These are phyloP conservation scores for Agrenia bidenticulata DNA, from an alignment of 2,888 invertebrate genomes.

Conservation along the genomic window DNA sequence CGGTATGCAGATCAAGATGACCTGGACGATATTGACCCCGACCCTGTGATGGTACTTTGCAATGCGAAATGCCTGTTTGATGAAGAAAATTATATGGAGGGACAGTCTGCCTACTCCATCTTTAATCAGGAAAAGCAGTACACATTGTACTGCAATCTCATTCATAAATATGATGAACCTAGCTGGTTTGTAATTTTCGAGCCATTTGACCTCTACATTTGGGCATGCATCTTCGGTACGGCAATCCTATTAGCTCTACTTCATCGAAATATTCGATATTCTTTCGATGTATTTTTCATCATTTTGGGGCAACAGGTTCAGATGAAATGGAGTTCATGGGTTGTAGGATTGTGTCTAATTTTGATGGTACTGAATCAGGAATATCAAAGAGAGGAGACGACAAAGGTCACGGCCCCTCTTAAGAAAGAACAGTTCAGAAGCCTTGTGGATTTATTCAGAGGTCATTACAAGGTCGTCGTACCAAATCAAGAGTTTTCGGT, in stretches of 20 bases:
- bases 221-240: neutral
- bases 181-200: slow-evolving; percentile 11
- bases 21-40: neutral
- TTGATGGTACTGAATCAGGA: slow-evolving; percentile 6
- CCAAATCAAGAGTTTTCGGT: neutral
- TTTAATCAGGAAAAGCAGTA: neutral
- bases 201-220: neutral
- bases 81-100: neutral
- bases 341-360: neutral
- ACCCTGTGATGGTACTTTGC: slow-evolving; percentile 4
- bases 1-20: neutral
- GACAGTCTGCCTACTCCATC: neutral
- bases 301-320: slow-evolving; percentile 1
- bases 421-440: neutral
- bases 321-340: neutral
- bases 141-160: slow-evolving; percentile 1
- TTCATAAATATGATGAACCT: neutral
- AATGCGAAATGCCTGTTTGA: neutral
- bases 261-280: neutral
- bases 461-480: neutral
- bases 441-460: neutral
- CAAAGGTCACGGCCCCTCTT: slow-evolving; percentile 8
- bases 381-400: neutral
- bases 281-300: slow-evolving; percentile 1
- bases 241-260: neutral